A percentile compares a stretch with the other conserved stretches of the same genome.
Evolutionary conservation across 2,113 vertebrate species (phyloP).

Genomic region (Tauraco erythrolophus): DNA sequence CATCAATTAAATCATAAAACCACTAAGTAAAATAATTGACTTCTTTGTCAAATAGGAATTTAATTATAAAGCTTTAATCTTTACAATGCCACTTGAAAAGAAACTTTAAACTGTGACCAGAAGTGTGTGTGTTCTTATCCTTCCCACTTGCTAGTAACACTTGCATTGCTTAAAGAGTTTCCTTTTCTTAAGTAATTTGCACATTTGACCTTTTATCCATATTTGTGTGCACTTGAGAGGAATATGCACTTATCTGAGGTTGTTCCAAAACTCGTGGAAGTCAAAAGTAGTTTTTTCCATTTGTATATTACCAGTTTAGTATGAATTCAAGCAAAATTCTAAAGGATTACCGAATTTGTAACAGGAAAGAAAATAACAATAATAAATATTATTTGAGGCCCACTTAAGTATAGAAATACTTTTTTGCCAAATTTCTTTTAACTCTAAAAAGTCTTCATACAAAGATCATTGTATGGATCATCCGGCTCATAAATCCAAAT

Average conservation of each 20-base stretch:
- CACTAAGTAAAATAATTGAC: constrained; percentile 51
- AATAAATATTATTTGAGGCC: not conserved
- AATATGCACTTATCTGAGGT: not conserved
- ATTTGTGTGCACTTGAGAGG: not conserved
- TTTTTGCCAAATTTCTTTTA: not conserved
- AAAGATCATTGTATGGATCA: too few species aligned
- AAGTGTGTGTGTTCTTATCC: constrained; percentile 8
- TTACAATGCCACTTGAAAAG: constrained; percentile 51
- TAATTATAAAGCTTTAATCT: constrained; percentile 66
- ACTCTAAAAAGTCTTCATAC: not conserved
- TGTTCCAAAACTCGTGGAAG: not conserved
- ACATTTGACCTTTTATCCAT: not conserved
- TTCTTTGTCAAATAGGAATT: constrained; percentile 62
- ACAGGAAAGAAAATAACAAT: not conserved
- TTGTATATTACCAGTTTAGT: not conserved
- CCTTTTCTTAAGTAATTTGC: constrained; percentile 27
- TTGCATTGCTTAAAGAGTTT: constrained; percentile 37
- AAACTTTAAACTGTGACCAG: constrained; percentile 49
- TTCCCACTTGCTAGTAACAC: constrained; percentile 42
- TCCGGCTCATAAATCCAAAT: too few species aligned
- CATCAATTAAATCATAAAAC: constrained; percentile 69
- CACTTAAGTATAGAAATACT: not conserved
- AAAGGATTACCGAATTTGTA: not conserved
- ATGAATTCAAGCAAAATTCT: not conserved
- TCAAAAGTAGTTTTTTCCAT: not conserved